A percentile compares a stretch with the other conserved stretches of the same genome.
phyloP scores from a whole-genome alignment of 2,797 vertebrate genomes.

The Channa striata region DNA sequence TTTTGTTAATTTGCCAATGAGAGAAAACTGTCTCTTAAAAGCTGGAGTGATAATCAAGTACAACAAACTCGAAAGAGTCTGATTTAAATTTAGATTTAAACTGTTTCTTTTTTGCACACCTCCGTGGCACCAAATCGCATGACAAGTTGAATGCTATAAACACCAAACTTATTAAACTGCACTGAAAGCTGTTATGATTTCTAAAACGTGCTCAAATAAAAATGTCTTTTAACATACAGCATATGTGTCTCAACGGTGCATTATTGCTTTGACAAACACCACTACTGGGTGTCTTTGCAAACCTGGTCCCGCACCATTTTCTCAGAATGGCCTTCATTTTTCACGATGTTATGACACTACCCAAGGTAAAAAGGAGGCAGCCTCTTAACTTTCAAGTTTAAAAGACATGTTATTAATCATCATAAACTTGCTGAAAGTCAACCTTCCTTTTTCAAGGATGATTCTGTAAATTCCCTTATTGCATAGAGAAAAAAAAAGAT shows the following conservation, averaged over 20 bases:
- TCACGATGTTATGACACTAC: conserved; percentile 10
- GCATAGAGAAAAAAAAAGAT: conserved; percentile 26
- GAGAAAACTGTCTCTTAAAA: neutral
- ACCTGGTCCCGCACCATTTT: conserved; percentile 14
- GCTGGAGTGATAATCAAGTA: neutral
- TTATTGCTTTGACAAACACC: conserved; percentile 1
- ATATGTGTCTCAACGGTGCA: neutral
- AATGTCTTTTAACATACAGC: conserved; percentile 22
- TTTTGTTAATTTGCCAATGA: neutral
- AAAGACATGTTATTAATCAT: conserved; percentile 8
- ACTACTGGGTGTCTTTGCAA: conserved; percentile 4
- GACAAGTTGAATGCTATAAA: neutral
- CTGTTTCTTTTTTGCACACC: neutral
- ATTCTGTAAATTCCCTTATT: conserved; percentile 11
- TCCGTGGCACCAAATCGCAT: neutral
- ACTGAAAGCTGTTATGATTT: neutral
- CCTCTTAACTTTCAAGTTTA: neutral
- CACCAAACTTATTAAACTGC: conserved; percentile 4
- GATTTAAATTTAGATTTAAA: neutral
- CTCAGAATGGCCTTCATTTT: conserved; percentile 5
- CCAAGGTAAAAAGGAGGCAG: neutral
- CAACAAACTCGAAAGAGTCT: neutral
- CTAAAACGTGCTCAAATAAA: conserved; percentile 1
- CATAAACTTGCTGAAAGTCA: conserved; percentile 1
- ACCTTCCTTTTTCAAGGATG: conserved; percentile 16